These are phyloP conservation scores for Mormyrops attenuatus DNA, from an alignment of 2,797 vertebrate species.

Conservation along the genomic window DNA sequence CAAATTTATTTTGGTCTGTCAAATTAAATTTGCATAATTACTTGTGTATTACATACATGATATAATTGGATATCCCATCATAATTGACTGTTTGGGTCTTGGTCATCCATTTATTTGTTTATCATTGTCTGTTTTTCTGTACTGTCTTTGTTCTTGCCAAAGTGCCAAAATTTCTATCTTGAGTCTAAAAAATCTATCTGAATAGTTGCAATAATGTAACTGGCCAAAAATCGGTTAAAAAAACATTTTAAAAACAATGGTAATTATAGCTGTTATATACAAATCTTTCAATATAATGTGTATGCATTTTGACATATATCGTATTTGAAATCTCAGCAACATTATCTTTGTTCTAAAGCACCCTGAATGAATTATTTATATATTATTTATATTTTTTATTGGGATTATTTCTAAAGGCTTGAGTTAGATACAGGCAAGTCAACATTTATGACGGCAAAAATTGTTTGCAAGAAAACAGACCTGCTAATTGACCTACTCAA, in stretches of 20 bases:
- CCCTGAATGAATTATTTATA: neutral
- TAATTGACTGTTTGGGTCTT: neutral
- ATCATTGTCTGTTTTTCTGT: neutral
- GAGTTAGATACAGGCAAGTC: neutral
- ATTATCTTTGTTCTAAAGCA: neutral
- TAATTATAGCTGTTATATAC: neutral
- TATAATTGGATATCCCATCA: neutral
- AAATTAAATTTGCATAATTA: neutral
- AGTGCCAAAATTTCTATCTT: neutral
- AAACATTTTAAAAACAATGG: neutral
- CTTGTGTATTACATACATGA: neutral
- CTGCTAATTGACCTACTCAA: neutral
- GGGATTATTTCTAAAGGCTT: neutral
- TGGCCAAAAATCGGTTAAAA: neutral
- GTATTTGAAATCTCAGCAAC: neutral
- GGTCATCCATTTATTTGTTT: neutral
- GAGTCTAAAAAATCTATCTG: neutral
- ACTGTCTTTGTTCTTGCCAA: neutral
- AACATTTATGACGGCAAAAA: neutral
- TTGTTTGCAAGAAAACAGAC: neutral
- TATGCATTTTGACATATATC: neutral
- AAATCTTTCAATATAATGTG: neutral
- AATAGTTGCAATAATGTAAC: constrained; percentile 5
- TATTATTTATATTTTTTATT: neutral
- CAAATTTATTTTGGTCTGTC: neutral